These are phyloP conservation scores for Prorops nasuta DNA, from an alignment of 1,140 invertebrate genomes.

Conservation along the genomic window DNA sequence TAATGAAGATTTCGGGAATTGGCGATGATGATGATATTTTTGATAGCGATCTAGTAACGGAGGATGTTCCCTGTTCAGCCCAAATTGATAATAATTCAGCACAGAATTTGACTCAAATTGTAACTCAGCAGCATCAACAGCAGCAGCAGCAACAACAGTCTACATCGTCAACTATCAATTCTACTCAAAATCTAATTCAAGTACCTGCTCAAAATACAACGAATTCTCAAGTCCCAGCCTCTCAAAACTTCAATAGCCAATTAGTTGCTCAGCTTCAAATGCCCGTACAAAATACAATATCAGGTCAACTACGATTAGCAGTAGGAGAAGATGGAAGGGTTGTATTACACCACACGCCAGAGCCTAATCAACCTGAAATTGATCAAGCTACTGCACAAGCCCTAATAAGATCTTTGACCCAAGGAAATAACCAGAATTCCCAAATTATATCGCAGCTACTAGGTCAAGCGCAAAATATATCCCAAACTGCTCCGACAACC, in stretches of 20 bases:
- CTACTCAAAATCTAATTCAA: conserved; percentile 33
- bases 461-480: conserved; percentile 36
- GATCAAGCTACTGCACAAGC: conserved; percentile 52
- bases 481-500: conserved; percentile 33
- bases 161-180: conserved; percentile 9
- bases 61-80: conserved; percentile 33
- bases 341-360: conserved; percentile 54
- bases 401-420: conserved; percentile 46
- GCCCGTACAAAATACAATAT: conserved; percentile 51
- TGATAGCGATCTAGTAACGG: conserved; percentile 42
- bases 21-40: conserved; percentile 58
- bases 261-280: conserved; percentile 50
- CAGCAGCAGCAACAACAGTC: conserved; percentile 2
- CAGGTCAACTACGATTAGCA: conserved; percentile 53
- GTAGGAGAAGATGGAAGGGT: conserved; percentile 57
- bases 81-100: conserved; percentile 26
- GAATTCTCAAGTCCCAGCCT: conserved; percentile 30
- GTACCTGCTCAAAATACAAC: conserved; percentile 38
- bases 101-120: conserved; percentile 23
- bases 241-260: conserved; percentile 45
- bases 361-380: conserved; percentile 51
- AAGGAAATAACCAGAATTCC: conserved; percentile 47
- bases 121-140: conserved; percentile 23
- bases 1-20: conserved; percentile 61
- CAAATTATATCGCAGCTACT: conserved; percentile 52